A percentile compares a stretch with the other conserved stretches of the same genome.
phyloP scores from a whole-genome alignment of 2,113 vertebrate genomes.

The Chroicocephalus ridibundus region DNA sequence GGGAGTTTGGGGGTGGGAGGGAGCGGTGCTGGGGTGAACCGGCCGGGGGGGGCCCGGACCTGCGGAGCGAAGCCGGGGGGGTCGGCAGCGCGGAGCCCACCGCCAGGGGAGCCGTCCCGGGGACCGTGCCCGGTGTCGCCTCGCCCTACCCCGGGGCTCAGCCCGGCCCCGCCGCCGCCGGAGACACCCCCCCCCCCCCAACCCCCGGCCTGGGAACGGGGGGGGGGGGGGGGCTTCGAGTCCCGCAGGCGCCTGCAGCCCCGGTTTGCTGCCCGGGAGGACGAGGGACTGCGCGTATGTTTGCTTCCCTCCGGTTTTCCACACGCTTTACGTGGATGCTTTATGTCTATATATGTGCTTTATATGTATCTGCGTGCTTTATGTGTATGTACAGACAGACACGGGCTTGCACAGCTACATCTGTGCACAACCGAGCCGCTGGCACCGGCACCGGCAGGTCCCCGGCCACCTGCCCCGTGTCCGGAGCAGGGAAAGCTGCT shows the following conservation, averaged over 20 bases:
- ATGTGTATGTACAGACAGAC: accelerated
- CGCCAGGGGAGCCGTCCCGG: not conserved
- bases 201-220: not conserved
- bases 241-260: not conserved
- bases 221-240: not conserved
- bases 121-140: not conserved
- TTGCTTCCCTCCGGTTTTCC: not conserved
- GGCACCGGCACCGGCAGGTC: accelerated
- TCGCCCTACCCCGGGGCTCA: not conserved
- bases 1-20: not conserved
- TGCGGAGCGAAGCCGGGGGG: not conserved
- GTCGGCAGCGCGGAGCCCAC: not conserved
- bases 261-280: not conserved
- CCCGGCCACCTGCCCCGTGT: accelerated
- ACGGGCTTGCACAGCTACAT: accelerated
- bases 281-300: accelerated
- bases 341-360: not conserved
- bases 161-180: not conserved
- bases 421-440: accelerated
- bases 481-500: not conserved
- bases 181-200: not conserved
- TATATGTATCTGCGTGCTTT: accelerated
- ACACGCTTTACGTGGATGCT: not conserved
- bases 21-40: not conserved
- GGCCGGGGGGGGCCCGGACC: not conserved